These are phyloP conservation scores for Biston stratarius DNA, from an alignment of 2,888 invertebrate genomes.

Conservation along the genomic window DNA sequence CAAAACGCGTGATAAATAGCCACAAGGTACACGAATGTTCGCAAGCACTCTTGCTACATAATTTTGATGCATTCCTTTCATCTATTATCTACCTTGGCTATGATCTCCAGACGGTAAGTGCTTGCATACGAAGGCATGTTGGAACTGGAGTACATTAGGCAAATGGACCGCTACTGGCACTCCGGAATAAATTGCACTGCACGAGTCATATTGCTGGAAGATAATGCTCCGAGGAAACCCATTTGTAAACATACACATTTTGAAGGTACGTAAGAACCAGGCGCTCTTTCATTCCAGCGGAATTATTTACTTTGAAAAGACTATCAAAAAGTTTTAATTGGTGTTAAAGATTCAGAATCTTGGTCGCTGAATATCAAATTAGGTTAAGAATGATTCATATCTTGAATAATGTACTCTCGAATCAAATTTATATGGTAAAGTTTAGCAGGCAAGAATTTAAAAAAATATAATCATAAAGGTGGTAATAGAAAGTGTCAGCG, in stretches of 20 bases:
- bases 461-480: not conserved
- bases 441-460: not conserved
- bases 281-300: conserved; percentile 4
- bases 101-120: conserved; percentile 35
- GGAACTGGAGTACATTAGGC: conserved; percentile 41
- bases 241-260: conserved; percentile 8
- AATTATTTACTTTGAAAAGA: conserved; percentile 12
- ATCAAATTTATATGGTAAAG: not conserved
- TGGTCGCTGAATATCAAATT: not conserved
- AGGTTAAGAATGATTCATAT: not conserved
- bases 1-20: not conserved
- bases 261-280: not conserved
- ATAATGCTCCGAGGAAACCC: conserved; percentile 13
- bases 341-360: conserved; percentile 12
- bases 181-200: conserved; percentile 48
- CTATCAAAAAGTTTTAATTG: conserved; percentile 17
- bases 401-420: not conserved
- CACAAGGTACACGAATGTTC: conserved; percentile 3
- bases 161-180: conserved; percentile 48
- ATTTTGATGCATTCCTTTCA: conserved; percentile 26
- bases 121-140: conserved; percentile 35
- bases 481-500: not conserved
- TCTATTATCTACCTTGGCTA: conserved; percentile 34
- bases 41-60: conserved; percentile 2
- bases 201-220: conserved; percentile 9